A percentile compares a stretch with the other conserved stretches of the same genome.
phyloP scores from a whole-genome alignment of 2,888 invertebrate species.

The Rotaria socialis region DNA sequence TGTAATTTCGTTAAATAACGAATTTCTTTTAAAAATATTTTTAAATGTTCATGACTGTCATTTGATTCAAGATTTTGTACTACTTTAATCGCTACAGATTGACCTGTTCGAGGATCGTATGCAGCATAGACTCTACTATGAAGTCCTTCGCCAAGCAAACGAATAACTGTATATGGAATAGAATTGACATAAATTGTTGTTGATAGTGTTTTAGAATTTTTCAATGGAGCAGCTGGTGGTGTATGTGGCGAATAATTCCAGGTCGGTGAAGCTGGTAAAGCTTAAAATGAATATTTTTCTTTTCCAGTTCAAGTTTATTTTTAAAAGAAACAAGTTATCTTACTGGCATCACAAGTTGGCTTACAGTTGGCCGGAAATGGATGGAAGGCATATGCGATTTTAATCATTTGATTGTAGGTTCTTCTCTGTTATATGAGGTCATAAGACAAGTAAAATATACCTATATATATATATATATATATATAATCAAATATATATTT shows the following conservation, averaged over 20 bases:
- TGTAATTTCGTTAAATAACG: slow-evolving; percentile 29
- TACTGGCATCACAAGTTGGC: slow-evolving; percentile 11
- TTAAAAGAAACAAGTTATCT: not conserved
- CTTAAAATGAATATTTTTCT: not conserved
- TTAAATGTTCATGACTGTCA: not conserved
- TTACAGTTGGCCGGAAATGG: slow-evolving; percentile 34
- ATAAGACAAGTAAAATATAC: not conserved
- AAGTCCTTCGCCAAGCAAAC: slow-evolving; percentile 12
- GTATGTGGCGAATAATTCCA: not conserved
- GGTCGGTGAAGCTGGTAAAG: not conserved
- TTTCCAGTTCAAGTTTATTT: not conserved
- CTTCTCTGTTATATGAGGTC: not conserved
- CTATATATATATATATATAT: not conserved
- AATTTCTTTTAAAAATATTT: slow-evolving; percentile 38
- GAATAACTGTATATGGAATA: not conserved
- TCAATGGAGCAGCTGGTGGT: not conserved
- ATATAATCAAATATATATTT: not conserved
- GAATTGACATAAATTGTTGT: slow-evolving; percentile 13
- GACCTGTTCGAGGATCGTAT: not conserved
- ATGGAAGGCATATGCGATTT: not conserved
- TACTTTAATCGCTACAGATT: slow-evolving; percentile 7
- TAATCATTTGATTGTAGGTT: not conserved
- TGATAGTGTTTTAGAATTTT: not conserved
- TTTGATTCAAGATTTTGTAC: not conserved
- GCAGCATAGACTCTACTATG: slow-evolving; percentile 36